Conservation (phyloP, 2,888 invertebrate genomes). For the Choreutis nemorana region DNA sequence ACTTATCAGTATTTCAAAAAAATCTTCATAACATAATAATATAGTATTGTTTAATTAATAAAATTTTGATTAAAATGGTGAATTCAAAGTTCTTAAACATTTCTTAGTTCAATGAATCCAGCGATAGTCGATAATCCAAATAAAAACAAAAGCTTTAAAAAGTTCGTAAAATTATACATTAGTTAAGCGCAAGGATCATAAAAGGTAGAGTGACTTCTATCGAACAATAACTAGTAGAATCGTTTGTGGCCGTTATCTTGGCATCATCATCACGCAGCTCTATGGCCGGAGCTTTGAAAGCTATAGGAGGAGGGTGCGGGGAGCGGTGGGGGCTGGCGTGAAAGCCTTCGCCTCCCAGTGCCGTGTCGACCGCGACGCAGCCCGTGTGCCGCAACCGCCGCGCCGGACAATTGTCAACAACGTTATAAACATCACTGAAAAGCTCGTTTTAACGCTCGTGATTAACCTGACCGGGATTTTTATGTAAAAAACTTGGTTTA, state of each 20-base stretch:
- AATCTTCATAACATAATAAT: background rate
- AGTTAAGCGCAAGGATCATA: too few species aligned
- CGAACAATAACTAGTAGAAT: slow-evolving; percentile 60
- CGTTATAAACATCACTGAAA: slow-evolving; percentile 46
- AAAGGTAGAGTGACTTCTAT: slow-evolving; percentile 39
- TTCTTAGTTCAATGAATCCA: too few species aligned
- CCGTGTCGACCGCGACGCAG: slow-evolving; percentile 47
- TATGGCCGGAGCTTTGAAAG: slow-evolving; percentile 49
- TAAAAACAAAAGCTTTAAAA: too few species aligned
- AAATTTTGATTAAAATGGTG: background rate
- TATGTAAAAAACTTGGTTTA: too few species aligned
- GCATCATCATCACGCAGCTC: slow-evolving; percentile 58
- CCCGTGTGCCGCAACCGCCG: slow-evolving; percentile 33
- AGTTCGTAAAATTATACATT: too few species aligned
- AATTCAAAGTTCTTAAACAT: background rate
- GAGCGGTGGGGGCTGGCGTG: slow-evolving; percentile 41
- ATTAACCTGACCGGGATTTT: too few species aligned
- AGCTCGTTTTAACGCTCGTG: slow-evolving; percentile 16
- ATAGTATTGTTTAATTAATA: background rate
- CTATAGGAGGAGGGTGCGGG: slow-evolving; percentile 35
- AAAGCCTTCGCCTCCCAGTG: slow-evolving; percentile 57
- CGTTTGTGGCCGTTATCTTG: slow-evolving; percentile 59
- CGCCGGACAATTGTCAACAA: slow-evolving; percentile 19
- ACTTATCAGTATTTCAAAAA: background rate
- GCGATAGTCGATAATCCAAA: too few species aligned